Base-by-base conservation (phyloP, 2,113 vertebrate genomes). In the Vimba vimba region DNA sequence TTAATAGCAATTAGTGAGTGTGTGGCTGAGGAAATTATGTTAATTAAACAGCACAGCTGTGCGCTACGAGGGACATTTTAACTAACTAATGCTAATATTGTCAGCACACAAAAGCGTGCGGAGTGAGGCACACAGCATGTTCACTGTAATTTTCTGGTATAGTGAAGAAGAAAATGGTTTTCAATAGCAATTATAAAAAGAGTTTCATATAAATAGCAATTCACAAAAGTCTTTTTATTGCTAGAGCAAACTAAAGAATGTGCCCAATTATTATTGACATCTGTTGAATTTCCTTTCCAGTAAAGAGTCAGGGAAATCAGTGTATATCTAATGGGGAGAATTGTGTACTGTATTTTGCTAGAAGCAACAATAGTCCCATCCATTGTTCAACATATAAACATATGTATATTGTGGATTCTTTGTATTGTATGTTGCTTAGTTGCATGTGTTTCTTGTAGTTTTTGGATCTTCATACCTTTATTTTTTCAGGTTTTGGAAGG, bases 11-110 rank as follows among this genome's bases (percentile, higher is more conserved):
- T 89, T 93, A 92, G 47, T 55, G 76, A 23, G 81, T 91, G 92
- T 91, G 91, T 89, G 89, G 89, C 77, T 59, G 90, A 85, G 85
- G 86, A 92, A 89, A 93, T 94, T 91, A 90, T 87, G 86, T 87
- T 90, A 62, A 93, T 94, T 91, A 94, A 91, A 90, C 86, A 21
- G 64, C 93, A 90, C 94, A 95, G 94, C 94, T 95, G 94, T 93
- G 94, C 55, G 36, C 91, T 93, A 94, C 89, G 91, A 93, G 92
- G 91, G 93, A 87, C 73, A 79, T 88, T 88, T 84, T 62, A 71
- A 86, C 89, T 93, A 91, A 94, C 93, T 86, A 84, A 76, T 59
- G 64, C 91, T 91, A 94, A 94, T 92, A 93, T 93, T 92, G 89
- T 90, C 90, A 87, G 89, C 91, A 91, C 87, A 90, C 89, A 89